Evolutionary conservation across 1,140 invertebrate species (phyloP).

Genomic region (Drosophila simulans): DNA sequence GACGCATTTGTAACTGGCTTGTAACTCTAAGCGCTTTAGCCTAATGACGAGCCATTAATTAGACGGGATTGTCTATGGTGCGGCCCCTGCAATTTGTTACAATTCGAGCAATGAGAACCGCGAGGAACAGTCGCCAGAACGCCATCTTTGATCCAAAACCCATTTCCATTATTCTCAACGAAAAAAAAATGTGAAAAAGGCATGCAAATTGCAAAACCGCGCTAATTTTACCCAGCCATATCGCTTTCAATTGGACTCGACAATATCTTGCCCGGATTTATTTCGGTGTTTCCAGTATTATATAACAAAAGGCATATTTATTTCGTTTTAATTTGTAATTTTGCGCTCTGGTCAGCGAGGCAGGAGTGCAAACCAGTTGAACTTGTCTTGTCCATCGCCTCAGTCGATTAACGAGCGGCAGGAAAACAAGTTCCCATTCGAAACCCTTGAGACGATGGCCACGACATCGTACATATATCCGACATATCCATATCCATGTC

Average conservation of each 20-base stretch:
- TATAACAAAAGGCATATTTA: slow-evolving; percentile 81
- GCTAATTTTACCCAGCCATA: slow-evolving; percentile 72
- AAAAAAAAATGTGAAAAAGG: slow-evolving; percentile 1
- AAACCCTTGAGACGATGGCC: slow-evolving; percentile 58
- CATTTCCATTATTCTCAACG: slow-evolving; percentile 31
- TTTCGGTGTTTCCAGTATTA: slow-evolving; percentile 56
- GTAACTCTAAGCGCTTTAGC: slow-evolving; percentile 59
- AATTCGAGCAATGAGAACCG: slow-evolving; percentile 35
- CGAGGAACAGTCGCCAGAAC: slow-evolving; percentile 13
- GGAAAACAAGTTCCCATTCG: slow-evolving; percentile 60
- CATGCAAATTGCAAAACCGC: slow-evolving; percentile 82
- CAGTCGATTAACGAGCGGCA: slow-evolving; percentile 64
- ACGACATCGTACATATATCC: no score
- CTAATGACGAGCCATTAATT: slow-evolving; percentile 72
- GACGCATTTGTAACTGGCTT: slow-evolving; percentile 73
- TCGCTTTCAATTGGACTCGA: slow-evolving; percentile 63
- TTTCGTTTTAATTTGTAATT: slow-evolving; percentile 83
- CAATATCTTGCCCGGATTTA: slow-evolving; percentile 36
- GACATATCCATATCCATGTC: slow-evolving; percentile 45
- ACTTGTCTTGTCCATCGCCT: slow-evolving; percentile 55
- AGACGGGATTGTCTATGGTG: slow-evolving; percentile 18
- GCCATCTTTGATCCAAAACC: slow-evolving; percentile 69
- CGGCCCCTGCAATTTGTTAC: slow-evolving; percentile 34
- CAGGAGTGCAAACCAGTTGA: slow-evolving; percentile 69
- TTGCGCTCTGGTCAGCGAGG: slow-evolving; percentile 74